phyloP scores from a whole-genome alignment of 2,888 invertebrate species.

The Eupithecia tripunctaria region DNA sequence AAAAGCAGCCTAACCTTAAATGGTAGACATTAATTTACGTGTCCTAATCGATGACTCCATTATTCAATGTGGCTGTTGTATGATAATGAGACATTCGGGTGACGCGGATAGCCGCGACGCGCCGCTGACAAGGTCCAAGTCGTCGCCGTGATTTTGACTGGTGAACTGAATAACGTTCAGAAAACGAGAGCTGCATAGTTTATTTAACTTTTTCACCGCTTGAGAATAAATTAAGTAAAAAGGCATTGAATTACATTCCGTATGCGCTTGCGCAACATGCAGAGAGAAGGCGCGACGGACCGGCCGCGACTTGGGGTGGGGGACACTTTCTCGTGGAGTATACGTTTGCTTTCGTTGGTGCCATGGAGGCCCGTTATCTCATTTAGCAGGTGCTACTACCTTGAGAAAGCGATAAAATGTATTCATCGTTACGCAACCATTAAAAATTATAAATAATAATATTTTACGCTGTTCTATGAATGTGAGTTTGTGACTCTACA shows the following conservation, averaged over 20 bases:
- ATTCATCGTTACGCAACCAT: slow-evolving; percentile 69
- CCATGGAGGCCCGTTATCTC: slow-evolving; percentile 76
- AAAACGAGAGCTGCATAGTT: slow-evolving; percentile 40
- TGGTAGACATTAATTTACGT: slow-evolving; percentile 48
- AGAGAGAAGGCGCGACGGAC: slow-evolving; percentile 68
- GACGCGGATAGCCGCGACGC: slow-evolving; percentile 51
- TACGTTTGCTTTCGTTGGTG: slow-evolving; percentile 81
- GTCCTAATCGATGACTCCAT: slow-evolving; percentile 53
- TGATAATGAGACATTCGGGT: slow-evolving; percentile 56
- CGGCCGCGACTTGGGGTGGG: slow-evolving; percentile 50
- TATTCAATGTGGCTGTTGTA: slow-evolving; percentile 54
- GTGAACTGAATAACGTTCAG: slow-evolving; percentile 35
- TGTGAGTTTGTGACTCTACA: background rate
- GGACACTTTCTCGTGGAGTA: slow-evolving; percentile 77
- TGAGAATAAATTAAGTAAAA: slow-evolving; percentile 46
- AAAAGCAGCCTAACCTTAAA: slow-evolving; percentile 34
- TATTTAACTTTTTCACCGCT: slow-evolving; percentile 27
- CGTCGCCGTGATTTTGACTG: slow-evolving; percentile 13
- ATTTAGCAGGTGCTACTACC: slow-evolving; percentile 79
- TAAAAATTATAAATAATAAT: slow-evolving; percentile 35
- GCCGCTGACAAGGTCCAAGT: background rate
- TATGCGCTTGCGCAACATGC: slow-evolving; percentile 77
- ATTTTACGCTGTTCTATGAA: background rate
- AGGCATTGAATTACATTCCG: slow-evolving; percentile 63
- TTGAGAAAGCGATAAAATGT: slow-evolving; percentile 79